Percentiles rank a stretch among this genome's conserved stretches.
These are phyloP conservation scores for Dryobates pubescens DNA, from an alignment of 2,797 vertebrate species.

Conservation along the genomic window DNA sequence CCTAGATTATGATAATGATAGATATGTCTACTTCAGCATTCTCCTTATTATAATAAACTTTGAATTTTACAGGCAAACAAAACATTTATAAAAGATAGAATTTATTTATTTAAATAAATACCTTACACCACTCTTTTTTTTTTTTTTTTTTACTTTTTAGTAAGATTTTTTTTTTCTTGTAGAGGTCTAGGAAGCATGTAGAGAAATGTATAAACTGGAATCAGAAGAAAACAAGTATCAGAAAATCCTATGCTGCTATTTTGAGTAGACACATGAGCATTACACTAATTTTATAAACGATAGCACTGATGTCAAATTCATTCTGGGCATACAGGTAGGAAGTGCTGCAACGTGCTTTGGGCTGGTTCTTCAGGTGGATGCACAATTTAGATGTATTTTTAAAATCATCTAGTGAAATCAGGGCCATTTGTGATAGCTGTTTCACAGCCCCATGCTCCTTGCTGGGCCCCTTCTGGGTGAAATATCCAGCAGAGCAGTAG, in stretches of 20 bases:
- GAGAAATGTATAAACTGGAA: background rate
- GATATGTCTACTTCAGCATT: background rate
- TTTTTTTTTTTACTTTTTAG: background rate
- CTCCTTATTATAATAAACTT: background rate
- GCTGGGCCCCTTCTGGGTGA: constrained; percentile 14
- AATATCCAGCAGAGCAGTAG: background rate
- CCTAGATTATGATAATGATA: background rate
- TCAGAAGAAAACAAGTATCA: background rate
- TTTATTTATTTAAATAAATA: background rate
- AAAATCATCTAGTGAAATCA: background rate
- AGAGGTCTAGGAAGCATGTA: background rate
- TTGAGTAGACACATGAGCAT: background rate
- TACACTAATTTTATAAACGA: background rate
- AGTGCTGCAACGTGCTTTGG: background rate
- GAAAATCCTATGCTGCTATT: background rate
- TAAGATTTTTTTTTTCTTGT: background rate
- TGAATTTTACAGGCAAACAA: background rate
- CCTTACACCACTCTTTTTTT: background rate
- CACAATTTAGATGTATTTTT: background rate
- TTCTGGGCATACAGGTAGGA: background rate
- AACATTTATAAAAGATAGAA: background rate
- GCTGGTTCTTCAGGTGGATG: background rate
- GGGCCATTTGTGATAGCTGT: background rate
- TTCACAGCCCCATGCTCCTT: background rate
- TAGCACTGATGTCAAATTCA: background rate